Evolutionary conservation across 1,140 invertebrate species (phyloP).

Genomic region (Drosophila trapezifrons): DNA sequence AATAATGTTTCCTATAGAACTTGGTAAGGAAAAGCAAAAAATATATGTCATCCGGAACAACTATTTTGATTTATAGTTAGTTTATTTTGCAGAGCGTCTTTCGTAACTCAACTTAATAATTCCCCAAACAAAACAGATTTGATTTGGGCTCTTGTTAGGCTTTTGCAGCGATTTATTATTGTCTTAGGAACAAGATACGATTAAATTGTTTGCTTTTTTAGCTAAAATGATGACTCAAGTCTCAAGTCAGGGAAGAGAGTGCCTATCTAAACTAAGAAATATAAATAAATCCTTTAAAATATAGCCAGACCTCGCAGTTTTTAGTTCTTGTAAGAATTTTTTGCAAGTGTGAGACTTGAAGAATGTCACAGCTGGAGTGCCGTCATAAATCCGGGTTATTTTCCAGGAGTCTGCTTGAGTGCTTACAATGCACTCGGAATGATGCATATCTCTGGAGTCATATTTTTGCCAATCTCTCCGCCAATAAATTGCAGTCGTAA

Average conservation of each 20-base stretch:
- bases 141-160: not conserved
- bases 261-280: too few species aligned
- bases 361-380: conserved; percentile 17
- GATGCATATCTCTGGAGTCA: conserved; percentile 23
- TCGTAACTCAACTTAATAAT: too few species aligned
- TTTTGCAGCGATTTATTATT: not conserved
- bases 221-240: not conserved
- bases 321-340: not conserved
- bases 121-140: not conserved
- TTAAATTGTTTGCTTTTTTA: conserved; percentile 5
- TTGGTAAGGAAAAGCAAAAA: not conserved
- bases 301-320: not conserved
- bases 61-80: conserved; percentile 32
- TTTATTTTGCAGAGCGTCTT: not conserved
- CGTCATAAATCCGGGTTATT: conserved; percentile 31
- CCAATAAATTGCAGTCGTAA: conserved; percentile 34
- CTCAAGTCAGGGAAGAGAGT: too few species aligned
- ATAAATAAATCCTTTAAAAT: not conserved
- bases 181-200: not conserved
- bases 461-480: conserved; percentile 20
- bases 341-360: not conserved
- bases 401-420: not conserved
- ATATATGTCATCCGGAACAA: not conserved
- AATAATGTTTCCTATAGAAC: not conserved
- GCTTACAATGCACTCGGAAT: conserved; percentile 26